Conservation (phyloP, 2,797 vertebrate genomes). For the Sebastes vulpes region DNA sequence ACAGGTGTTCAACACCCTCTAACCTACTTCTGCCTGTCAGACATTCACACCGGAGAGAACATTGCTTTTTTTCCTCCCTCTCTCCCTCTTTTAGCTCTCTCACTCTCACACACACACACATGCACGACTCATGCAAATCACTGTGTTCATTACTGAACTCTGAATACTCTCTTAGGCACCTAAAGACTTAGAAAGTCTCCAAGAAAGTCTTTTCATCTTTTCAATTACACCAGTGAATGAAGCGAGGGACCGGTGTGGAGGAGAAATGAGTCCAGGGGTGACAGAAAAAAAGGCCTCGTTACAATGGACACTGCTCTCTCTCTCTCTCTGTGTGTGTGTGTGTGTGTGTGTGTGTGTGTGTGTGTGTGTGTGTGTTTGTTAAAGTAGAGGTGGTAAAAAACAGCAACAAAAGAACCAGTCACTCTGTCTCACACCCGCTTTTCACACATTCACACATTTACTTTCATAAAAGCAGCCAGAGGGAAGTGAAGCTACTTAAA, state of each 20-base stretch:
- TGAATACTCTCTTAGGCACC: conserved; percentile 22
- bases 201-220: conserved; percentile 49
- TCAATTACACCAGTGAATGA: conserved; percentile 39
- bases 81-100: too few species aligned
- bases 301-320: not conserved
- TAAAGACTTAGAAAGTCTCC: conserved; percentile 21
- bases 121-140: not conserved
- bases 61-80: too few species aligned
- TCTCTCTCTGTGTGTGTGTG: not conserved
- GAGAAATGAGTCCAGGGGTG: not conserved
- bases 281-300: not conserved
- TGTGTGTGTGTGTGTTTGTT: not conserved
- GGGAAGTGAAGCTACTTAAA: not conserved
- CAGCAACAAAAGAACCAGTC: not conserved
- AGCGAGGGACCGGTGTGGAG: not conserved
- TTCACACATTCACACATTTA: conserved; percentile 23
- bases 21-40: not conserved
- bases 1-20: not conserved
- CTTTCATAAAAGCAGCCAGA: not conserved
- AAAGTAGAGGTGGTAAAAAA: not conserved
- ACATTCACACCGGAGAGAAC: not conserved
- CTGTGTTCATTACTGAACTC: conserved; percentile 38
- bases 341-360: not conserved
- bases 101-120: too few species aligned
- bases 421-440: not conserved